Base-by-base conservation (phyloP, 2,797 vertebrate genomes). In the Coregonus suidteri region DNA sequence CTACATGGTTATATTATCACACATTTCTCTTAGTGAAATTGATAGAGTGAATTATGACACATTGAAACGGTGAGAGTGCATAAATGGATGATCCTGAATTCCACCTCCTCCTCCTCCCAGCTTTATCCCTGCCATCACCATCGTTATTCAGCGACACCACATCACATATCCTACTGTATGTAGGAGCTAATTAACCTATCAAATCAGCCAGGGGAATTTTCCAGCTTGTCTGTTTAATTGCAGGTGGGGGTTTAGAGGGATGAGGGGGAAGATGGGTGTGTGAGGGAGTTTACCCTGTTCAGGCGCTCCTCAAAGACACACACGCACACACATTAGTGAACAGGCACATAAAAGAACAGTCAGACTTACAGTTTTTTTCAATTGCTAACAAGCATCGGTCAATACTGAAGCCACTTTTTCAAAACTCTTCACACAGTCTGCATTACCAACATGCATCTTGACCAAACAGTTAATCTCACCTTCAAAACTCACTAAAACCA, bases 161-260 rank as follows among this genome's bases (percentile, higher is more conserved):
- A 75, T 53, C 56, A 73, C 25, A 78, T 77, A 68, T 78, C 82
- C 82, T 71, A 64, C n/a, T 64, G 20, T 25, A 84, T 80, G 76
- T 77, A 84, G 76, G 78, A 87, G 82, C 79, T 90, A 87, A 89
- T 76, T 81, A 88, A 86, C 81, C 79, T 37, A 83, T 86, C 83
- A 83, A 84, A 87, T 82, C 79, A 80, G 75, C 54, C 78, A 77
- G 68, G 73, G 52, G 75, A 74, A 86, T 86, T 75, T 83, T 75
- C 62, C 54, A 65, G 73, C 53, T 80, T 84, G 76, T 83, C 64
- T 81, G 53, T 73, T 73, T 85, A 88, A 91, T 81, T 86, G 82
- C 79, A 85, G 81, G 77, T 78, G 73, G 76, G 79, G 72, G 69
- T 82, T 47, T 51, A 64, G 78, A 65, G 79, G 81, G 72, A 77